Conservation (phyloP, 2,113 vertebrate genomes). For the Asarcornis scutulata region DNA sequence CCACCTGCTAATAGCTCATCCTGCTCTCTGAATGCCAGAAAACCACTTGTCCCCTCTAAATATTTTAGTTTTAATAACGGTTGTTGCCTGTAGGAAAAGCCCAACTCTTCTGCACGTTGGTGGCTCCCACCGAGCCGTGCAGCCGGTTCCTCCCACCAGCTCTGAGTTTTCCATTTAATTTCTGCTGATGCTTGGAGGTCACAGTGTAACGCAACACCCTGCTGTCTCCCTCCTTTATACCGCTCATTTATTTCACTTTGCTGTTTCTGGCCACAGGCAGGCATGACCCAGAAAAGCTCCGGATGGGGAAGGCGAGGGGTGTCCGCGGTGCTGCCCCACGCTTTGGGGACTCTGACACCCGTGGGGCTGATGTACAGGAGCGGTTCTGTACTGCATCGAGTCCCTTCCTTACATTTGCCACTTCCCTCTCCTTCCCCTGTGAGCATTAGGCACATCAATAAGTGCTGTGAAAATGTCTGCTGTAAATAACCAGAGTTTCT, state of each 20-base stretch:
- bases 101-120: neutral
- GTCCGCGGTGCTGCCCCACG: fast-evolving
- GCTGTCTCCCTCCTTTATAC: neutral
- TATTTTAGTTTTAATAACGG: fast-evolving
- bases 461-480: neutral
- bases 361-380: neutral
- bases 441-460: neutral
- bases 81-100: neutral
- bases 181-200: neutral
- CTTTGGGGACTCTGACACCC: neutral
- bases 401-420: fast-evolving
- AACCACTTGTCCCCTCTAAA: neutral
- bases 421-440: neutral
- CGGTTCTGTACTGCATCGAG: neutral
- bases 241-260: neutral
- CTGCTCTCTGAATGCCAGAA: neutral
- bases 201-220: fast-evolving
- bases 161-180: neutral
- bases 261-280: fast-evolving
- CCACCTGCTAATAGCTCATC: neutral
- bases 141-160: fast-evolving
- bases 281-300: fast-evolving
- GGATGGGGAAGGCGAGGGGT: fast-evolving
- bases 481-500: constrained; percentile 37
- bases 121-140: fast-evolving